A percentile compares a stretch with the other conserved stretches of the same genome.
These are phyloP conservation scores for Unio pictorum DNA, from an alignment of 2,888 invertebrate genomes.

Conservation along the genomic window DNA sequence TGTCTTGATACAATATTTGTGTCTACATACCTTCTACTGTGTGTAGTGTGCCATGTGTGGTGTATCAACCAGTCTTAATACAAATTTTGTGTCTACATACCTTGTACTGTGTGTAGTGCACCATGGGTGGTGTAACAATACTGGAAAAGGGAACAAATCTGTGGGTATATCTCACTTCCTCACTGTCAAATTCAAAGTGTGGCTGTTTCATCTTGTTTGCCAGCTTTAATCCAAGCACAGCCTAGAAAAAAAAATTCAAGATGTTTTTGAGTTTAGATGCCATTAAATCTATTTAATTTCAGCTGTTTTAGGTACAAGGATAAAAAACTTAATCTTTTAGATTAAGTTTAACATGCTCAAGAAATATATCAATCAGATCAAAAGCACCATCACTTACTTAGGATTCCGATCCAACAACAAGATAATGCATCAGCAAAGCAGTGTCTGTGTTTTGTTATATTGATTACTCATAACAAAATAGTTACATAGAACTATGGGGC, in stretches of 20 bases:
- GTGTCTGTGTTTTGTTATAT: too few relatives aligned
- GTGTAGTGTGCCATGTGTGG: conserved; percentile 92
- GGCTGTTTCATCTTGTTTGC: conserved; percentile 89
- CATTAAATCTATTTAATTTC: background rate
- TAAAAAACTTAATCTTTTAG: too few relatives aligned
- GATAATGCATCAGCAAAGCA: too few relatives aligned
- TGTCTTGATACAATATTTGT: too few relatives aligned
- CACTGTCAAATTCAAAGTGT: conserved; percentile 88
- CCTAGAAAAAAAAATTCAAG: conserved; percentile 74
- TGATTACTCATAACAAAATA: too few relatives aligned
- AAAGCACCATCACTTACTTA: too few relatives aligned
- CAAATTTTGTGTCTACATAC: conserved; percentile 32
- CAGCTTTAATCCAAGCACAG: conserved; percentile 89
- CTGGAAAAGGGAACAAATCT: conserved; percentile 91
- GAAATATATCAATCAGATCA: too few relatives aligned
- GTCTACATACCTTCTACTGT: conserved; percentile 63
- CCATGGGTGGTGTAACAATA: conserved; percentile 89
- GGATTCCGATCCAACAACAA: too few relatives aligned
- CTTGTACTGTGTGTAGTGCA: conserved; percentile 80
- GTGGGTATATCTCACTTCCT: conserved; percentile 94
- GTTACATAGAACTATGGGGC: too few relatives aligned
- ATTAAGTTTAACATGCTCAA: too few relatives aligned
- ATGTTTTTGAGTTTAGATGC: background rate
- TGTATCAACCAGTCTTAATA: conserved; percentile 76
- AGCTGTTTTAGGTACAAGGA: too few relatives aligned